Conservation (phyloP, 2,888 invertebrate species). For the Neoascia interrupta region DNA sequence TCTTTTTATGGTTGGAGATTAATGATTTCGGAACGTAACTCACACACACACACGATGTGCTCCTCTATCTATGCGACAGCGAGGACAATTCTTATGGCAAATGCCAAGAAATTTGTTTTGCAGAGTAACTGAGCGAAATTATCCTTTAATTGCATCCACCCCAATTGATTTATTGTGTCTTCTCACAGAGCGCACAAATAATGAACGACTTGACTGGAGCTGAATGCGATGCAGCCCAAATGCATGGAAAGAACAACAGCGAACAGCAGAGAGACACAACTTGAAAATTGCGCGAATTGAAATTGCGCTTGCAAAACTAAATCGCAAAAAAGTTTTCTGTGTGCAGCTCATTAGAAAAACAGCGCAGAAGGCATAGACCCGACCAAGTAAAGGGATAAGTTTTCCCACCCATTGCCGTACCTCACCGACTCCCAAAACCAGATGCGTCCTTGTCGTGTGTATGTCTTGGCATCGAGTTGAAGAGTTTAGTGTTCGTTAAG, state of each 20-base stretch:
- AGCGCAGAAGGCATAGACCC: background rate
- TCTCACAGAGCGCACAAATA: background rate
- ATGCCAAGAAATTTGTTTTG: constrained; percentile 57
- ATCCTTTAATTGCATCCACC: constrained; percentile 66
- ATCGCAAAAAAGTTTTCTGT: constrained; percentile 23
- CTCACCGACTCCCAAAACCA: background rate
- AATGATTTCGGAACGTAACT: constrained; percentile 41
- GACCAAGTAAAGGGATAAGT: background rate
- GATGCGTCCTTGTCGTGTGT: background rate
- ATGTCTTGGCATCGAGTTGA: constrained; percentile 9
- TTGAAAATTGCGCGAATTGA: constrained; percentile 7
- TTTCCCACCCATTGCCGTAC: background rate
- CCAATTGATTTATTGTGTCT: constrained; percentile 57
- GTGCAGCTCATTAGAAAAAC: constrained; percentile 44
- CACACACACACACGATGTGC: background rate
- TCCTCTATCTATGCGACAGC: background rate
- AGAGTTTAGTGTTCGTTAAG: constrained; percentile 41
- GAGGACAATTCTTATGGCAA: constrained; percentile 41
- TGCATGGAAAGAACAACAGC: constrained; percentile 41
- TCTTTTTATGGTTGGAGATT: constrained; percentile 29
- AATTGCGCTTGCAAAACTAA: constrained; percentile 9
- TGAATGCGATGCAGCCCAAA: too few species aligned
- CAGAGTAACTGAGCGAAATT: constrained; percentile 58
- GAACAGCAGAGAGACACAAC: background rate
- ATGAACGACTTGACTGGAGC: constrained; percentile 16